A percentile compares a stretch with the other conserved stretches of the same genome.
phyloP scores from a whole-genome alignment of 64 coral and sea anemone species.

The Porites australiensis region DNA sequence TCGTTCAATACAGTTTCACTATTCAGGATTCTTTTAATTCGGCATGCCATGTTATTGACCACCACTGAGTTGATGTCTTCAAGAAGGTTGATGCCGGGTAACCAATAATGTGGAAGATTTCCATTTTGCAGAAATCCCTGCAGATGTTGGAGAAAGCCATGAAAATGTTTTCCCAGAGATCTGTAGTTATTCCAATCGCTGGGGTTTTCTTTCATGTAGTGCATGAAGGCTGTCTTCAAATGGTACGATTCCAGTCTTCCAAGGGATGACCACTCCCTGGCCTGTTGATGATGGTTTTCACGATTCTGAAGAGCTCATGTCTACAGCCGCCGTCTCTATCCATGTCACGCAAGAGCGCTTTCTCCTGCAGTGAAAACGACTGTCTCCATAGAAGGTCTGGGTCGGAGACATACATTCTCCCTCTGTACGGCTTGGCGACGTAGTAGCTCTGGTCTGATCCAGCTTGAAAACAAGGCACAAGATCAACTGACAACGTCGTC shows the following conservation, averaged over 20 bases:
- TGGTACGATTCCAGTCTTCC: conserved; percentile 57
- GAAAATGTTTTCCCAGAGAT: conserved; percentile 28
- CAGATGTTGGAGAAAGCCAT: conserved; percentile 23
- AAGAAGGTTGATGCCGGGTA: conserved; percentile 31
- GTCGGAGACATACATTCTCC: not conserved
- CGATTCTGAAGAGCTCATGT: conserved; percentile 46
- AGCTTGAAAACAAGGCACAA: conserved; percentile 53
- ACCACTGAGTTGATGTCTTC: not conserved
- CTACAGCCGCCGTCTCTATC: conserved; percentile 51
- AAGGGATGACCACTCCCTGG: conserved; percentile 14
- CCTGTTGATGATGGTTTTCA: conserved; percentile 49
- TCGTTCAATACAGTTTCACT: no score
- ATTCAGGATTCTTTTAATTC: no score
- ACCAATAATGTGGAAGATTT: conserved; percentile 43
- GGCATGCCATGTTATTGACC: no score
- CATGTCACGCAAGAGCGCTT: conserved; percentile 34
- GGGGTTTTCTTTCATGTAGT: conserved; percentile 1
- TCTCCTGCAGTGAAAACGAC: conserved; percentile 71
- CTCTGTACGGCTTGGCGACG: conserved; percentile 38
- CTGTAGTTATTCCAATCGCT: not conserved
- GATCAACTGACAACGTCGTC: conserved; percentile 36
- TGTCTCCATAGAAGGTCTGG: conserved; percentile 39
- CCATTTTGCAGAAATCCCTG: not conserved
- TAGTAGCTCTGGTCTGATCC: conserved; percentile 8
- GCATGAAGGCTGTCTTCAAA: conserved; percentile 69